Conservation (phyloP, 30 jellyfish, hydroid and myxozoan species). For the Clytia hemisphaerica region DNA sequence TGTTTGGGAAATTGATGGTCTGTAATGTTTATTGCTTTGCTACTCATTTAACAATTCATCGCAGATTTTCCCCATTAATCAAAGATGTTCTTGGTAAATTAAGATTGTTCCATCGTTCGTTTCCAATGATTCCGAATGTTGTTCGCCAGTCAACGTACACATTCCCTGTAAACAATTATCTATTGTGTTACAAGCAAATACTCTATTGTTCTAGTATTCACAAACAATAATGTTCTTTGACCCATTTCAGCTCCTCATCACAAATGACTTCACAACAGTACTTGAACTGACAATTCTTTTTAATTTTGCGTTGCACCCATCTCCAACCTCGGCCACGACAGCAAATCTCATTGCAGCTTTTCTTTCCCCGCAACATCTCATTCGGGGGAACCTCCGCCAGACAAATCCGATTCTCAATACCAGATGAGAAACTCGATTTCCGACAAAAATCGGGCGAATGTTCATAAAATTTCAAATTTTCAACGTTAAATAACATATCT, state of each 20-base stretch:
- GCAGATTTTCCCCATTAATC: too few species aligned
- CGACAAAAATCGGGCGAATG: conserved; percentile 18
- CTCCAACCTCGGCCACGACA: conserved; percentile 1
- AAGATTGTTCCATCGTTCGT: too few species aligned
- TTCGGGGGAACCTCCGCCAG: neutral
- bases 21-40: too few species aligned
- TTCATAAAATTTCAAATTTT: neutral
- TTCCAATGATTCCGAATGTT: too few species aligned
- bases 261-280: conserved; percentile 13
- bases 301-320: neutral
- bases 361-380: neutral
- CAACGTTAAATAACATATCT: neutral
- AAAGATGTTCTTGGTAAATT: too few species aligned
- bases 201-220: too few species aligned
- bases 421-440: neutral
- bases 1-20: too few species aligned
- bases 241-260: neutral
- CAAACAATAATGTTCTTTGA: conserved; percentile 4
- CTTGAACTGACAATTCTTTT: neutral
- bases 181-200: too few species aligned
- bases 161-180: too few species aligned
- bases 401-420: neutral
- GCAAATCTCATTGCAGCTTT: neutral
- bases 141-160: too few species aligned
- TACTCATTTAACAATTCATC: too few species aligned